Conservation (phyloP, 2,797 vertebrate genomes). For the Meriones psammophilus region DNA sequence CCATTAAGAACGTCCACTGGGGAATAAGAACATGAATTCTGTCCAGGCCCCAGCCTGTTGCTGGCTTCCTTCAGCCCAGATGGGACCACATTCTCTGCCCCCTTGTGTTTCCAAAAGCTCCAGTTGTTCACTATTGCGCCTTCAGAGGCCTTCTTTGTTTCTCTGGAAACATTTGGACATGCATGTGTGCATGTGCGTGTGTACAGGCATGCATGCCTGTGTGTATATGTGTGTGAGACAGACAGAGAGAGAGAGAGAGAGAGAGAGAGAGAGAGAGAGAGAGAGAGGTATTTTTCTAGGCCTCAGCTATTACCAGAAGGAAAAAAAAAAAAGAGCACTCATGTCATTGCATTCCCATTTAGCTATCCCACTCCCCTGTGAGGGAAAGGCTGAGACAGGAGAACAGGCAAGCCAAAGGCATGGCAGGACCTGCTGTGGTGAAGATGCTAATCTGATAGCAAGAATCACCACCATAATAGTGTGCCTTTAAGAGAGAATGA, state of each 20-base stretch:
- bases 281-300: not conserved
- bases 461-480: not conserved
- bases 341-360: constrained; percentile 20
- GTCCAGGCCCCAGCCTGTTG: not conserved
- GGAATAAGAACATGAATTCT: constrained; percentile 6
- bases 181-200: not conserved
- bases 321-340: constrained; percentile 16
- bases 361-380: not conserved
- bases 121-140: not conserved
- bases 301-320: not conserved
- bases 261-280: too few relatives aligned
- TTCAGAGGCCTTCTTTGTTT: constrained; percentile 3
- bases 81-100: not conserved
- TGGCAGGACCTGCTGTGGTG: not conserved
- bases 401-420: not conserved
- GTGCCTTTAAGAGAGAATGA: constrained; percentile 36
- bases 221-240: not conserved
- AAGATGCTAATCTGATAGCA: constrained; percentile 2
- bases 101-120: not conserved
- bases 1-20: not conserved
- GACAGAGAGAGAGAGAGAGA: too few relatives aligned
- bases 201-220: not conserved
- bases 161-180: not conserved
- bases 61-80: not conserved
- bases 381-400: not conserved